phyloP scores from a whole-genome alignment of 2,113 vertebrate species.

The Illadopsis cleaveri region DNA sequence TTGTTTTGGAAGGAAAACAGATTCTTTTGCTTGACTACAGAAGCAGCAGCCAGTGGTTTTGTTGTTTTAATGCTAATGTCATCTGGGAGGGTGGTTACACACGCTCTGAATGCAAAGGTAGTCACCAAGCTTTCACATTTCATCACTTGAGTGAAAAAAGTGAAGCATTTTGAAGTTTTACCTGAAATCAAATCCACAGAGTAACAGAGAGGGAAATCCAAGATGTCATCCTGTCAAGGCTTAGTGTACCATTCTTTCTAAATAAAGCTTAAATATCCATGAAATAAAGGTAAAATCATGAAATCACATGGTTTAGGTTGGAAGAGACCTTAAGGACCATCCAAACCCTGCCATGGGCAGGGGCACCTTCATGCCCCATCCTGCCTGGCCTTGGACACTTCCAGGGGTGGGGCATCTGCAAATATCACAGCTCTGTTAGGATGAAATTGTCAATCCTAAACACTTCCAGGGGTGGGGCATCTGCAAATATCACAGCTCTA shows the following conservation, averaged over 20 bases:
- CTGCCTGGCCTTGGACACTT: background rate
- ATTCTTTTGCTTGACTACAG: background rate
- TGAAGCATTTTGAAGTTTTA: background rate
- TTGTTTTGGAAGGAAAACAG: slow-evolving; percentile 12
- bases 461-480: background rate
- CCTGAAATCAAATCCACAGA: background rate
- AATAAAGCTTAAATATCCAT: background rate
- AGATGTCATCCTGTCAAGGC: background rate
- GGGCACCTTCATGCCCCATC: background rate
- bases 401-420: background rate
- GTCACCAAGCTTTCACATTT: background rate
- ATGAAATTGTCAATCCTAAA: background rate
- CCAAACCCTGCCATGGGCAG: background rate
- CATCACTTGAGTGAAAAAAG: background rate
- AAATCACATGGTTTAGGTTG: background rate
- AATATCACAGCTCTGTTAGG: background rate
- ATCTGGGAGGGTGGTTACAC: background rate
- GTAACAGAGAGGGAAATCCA: background rate
- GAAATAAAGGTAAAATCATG: background rate
- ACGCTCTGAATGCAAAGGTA: background rate
- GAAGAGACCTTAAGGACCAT: background rate
- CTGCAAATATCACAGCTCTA: background rate
- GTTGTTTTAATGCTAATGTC: background rate
- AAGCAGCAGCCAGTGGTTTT: background rate
- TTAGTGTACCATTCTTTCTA: background rate